Evolutionary conservation across 2,113 vertebrate species (phyloP).

Genomic region (Budorcas taxicolor): DNA sequence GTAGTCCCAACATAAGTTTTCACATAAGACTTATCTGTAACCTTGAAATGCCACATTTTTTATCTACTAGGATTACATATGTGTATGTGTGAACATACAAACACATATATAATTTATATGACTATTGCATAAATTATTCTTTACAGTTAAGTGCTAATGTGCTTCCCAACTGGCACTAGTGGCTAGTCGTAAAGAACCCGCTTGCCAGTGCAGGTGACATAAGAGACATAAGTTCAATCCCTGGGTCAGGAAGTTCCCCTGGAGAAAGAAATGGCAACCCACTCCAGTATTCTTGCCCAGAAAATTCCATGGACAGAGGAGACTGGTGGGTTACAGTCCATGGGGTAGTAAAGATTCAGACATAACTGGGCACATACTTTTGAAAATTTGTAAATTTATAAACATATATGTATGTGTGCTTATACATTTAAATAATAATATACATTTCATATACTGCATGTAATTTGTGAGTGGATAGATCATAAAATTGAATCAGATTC

Average conservation of each 20-base stretch:
- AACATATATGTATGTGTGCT: not conserved
- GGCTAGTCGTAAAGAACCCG: not conserved
- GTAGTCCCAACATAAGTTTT: not conserved
- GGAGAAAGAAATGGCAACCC: not conserved
- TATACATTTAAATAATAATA: not conserved
- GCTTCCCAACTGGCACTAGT: not conserved
- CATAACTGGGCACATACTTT: not conserved
- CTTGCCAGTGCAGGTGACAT: accelerated
- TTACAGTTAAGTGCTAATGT: not conserved
- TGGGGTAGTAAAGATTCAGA: not conserved
- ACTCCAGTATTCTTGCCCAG: not conserved
- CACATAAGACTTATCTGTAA: not conserved
- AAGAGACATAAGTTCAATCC: not conserved
- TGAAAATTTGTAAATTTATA: not conserved
- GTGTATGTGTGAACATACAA: not conserved
- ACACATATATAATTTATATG: not conserved
- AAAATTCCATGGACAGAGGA: not conserved
- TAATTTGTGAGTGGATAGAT: not conserved
- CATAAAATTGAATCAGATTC: not conserved
- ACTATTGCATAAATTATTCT: not conserved
- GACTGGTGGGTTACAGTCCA: not conserved
- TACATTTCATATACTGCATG: not conserved
- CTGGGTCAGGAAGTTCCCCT: not conserved
- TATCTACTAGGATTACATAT: not conserved
- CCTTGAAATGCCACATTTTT: not conserved